Percentiles rank a stretch among this genome's conserved stretches.
These are phyloP conservation scores for Venturia canescens DNA, from an alignment of 1,140 invertebrate genomes.

Conservation along the genomic window DNA sequence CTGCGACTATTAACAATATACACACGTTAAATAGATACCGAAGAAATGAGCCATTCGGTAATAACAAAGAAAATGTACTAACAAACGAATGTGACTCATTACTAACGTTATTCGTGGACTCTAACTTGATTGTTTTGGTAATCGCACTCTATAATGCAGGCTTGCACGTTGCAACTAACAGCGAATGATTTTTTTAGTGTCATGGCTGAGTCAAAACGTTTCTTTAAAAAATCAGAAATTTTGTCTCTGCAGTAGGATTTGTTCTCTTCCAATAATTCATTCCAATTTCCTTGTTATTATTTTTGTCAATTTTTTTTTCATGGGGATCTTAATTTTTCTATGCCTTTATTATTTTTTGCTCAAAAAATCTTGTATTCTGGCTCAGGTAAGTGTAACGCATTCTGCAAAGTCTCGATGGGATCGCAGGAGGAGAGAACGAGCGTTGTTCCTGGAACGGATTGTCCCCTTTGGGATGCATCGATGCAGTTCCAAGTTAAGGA, in stretches of 20 bases:
- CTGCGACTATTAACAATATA: slow-evolving; percentile 25
- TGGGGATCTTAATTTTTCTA: neutral
- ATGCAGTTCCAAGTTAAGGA: slow-evolving; percentile 91
- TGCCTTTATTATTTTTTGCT: neutral
- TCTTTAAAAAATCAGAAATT: too few species aligned
- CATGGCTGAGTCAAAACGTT: too few species aligned
- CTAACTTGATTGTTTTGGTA: neutral
- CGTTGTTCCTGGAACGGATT: slow-evolving; percentile 78
- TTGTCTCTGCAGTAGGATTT: too few species aligned
- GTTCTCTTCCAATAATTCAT: too few species aligned
- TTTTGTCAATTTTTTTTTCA: neutral
- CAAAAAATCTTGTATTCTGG: neutral
- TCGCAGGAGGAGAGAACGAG: slow-evolving; percentile 86
- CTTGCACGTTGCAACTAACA: slow-evolving; percentile 38
- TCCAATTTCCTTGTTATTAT: too few species aligned
- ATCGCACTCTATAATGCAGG: slow-evolving; percentile 31
- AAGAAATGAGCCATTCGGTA: neutral
- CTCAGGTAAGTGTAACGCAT: slow-evolving; percentile 79
- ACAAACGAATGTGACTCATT: neutral
- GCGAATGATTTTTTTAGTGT: slow-evolving; percentile 22
- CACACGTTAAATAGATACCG: slow-evolving; percentile 27
- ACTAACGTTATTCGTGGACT: neutral
- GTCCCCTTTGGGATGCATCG: slow-evolving; percentile 87
- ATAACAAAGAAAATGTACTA: neutral
- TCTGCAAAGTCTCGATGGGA: slow-evolving; percentile 89